These are phyloP conservation scores for Cepphus grylle DNA, from an alignment of 2,113 vertebrate species.

Conservation along the genomic window DNA sequence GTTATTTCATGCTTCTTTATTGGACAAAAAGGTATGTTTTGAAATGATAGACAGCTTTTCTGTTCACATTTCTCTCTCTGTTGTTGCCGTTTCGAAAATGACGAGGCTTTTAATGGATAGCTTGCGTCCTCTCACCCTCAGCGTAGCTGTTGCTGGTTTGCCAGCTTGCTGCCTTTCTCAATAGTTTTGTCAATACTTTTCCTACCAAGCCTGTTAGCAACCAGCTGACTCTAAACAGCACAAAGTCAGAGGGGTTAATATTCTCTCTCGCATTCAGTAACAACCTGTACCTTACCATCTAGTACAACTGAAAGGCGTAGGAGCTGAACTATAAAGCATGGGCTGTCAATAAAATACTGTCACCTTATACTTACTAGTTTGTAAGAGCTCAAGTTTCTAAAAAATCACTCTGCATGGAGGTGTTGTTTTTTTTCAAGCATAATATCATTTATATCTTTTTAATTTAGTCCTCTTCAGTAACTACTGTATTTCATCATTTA, in stretches of 20 bases:
- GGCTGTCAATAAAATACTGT: neutral
- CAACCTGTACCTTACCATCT: neutral
- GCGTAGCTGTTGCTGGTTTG: neutral
- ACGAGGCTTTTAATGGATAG: neutral
- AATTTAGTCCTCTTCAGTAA: slow-evolving; percentile 34
- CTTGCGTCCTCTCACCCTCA: neutral
- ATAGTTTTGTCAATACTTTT: neutral
- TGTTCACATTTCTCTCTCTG: neutral
- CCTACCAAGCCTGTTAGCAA: neutral
- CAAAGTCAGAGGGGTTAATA: neutral
- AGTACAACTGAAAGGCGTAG: neutral
- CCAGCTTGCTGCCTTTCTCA: neutral
- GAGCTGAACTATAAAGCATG: neutral
- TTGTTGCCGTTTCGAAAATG: neutral
- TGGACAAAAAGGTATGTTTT: neutral
- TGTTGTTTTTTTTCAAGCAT: neutral
- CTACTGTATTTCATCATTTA: slow-evolving; percentile 57
- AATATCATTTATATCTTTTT: slow-evolving; percentile 15
- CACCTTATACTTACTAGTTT: neutral
- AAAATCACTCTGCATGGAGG: neutral
- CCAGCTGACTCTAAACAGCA: neutral
- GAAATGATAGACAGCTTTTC: neutral
- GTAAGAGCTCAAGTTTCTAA: neutral
- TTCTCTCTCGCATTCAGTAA: neutral
- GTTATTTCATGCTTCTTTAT: neutral